Evolutionary conservation across 2,797 vertebrate genomes (phyloP), one percentile per base, ranked within the genome.

Genomic region (Neosalanx taihuensis): DNA sequence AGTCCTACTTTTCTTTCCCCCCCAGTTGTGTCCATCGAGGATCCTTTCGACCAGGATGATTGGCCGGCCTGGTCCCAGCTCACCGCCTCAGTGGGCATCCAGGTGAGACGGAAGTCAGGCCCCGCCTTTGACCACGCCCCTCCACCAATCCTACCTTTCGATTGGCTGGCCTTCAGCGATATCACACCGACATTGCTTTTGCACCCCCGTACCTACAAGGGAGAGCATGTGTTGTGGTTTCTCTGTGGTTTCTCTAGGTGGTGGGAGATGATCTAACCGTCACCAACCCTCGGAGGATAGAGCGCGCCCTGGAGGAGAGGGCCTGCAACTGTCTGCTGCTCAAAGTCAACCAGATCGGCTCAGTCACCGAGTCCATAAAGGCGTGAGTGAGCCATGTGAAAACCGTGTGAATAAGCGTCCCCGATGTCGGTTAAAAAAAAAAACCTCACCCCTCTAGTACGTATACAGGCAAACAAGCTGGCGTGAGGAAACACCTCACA

Each of bases 271-370:
- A 97, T 77, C 86, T 97, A 86, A 97, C 96, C 0, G 96, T 97
- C 81, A 97, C 96, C 58, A 97, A 97, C 86, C 95, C 96, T 2
- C 94, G 93, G 80, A 93, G 95, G 76, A 97, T 97, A 0, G 92
- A 97, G 73, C 87, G 91, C 72, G 96, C 96, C 0, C 93, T 96
- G 74, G 95, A 95, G 72, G 95, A 96, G 49, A 95, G 96, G 81
- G 94, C 95, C 85, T 97, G 96, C 89, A 97, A 97, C 88, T 97
- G 96, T 69, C 90, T 97, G 69, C 91, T 97, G 82, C 94, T 97
- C 49, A 97, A 97, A 87, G 96, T 97, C 88, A 97, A 97, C 88
- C 96, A 97, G 89, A 97, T 97, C 0, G 96, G 96, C 71, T 95
- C 95, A 0, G 94, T 97, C 79, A 96, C 95, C 0, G 96, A 97